Base-by-base conservation (phyloP, 1,140 invertebrate species). In the Drosophila punjabiensis region DNA sequence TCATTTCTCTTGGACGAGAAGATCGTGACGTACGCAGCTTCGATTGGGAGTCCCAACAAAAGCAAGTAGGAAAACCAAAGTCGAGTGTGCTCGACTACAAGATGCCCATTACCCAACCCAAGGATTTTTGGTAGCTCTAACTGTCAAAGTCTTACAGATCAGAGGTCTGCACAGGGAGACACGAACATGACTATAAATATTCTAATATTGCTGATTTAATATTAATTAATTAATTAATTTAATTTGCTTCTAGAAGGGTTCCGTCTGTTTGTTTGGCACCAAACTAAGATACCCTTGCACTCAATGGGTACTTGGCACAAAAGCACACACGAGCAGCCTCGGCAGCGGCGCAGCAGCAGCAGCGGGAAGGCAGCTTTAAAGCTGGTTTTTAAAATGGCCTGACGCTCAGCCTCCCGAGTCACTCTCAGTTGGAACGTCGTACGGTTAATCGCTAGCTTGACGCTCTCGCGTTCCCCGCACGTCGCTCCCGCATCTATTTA, bases 301-400 rank as follows among this genome's bases (percentile, higher is more conserved):
- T 10, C 16, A 16, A 6, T 24, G 53, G 33, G 33, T 56, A 37
- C 18, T 9, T 20, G 16, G 6, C 10, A 55, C 10, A 47, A 67
- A 61, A 37, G 52, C 47, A 67, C 50, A 81, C 47, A 41, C 14
- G 68, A 37, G 18, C 28, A 67, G 53, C 30, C 30, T 30, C 30
- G 7, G 10, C 67, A 50, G 20, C 47, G 55, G 50, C 61, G 37
- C 53, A 55, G 39, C 59, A 61, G 35, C 50, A 35, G 35, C 50
- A 35, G 16, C 33, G 16, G 43, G 18, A 39, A 67, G 52, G 41
- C 58, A 75, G 69, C 68, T 75, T 60, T 28, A 41, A 76, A 88
- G 83, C 85, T 90, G 86, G 86, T 86, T 90, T 86, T 91, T 81
- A 82, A 90, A 85, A 89, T 82, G 68, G 68, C 71, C 55, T 55